These are phyloP conservation scores for Temnothorax unifasciatus DNA, from an alignment of 2,888 invertebrate genomes.

Conservation along the genomic window DNA sequence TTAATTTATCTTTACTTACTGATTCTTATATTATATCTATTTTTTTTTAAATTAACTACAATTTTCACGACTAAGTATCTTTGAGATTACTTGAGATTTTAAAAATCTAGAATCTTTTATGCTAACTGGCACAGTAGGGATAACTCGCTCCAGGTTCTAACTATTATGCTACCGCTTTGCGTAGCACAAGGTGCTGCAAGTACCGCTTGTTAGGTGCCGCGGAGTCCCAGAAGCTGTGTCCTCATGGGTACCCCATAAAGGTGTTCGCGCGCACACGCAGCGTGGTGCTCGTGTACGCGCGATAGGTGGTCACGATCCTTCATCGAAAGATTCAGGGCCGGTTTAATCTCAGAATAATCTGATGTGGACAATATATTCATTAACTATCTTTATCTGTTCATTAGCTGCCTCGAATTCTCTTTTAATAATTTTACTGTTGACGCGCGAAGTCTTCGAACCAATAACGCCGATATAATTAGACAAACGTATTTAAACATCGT, in stretches of 20 bases:
- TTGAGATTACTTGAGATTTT: not conserved
- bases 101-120: not conserved
- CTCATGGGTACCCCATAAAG: constrained; percentile 71
- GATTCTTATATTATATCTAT: not conserved
- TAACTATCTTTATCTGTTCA: not conserved
- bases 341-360: constrained; percentile 2
- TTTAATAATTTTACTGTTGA: not conserved
- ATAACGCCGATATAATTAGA: constrained; percentile 43
- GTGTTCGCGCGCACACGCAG: constrained; percentile 49
- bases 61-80: not conserved
- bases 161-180: constrained; percentile 3
- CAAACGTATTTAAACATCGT: constrained; percentile 30
- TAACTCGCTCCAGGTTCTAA: constrained; percentile 1
- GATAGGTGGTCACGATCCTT: constrained; percentile 27
- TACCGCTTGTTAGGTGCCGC: constrained; percentile 68
- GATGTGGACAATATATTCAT: not conserved
- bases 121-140: not conserved
- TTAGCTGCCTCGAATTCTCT: not conserved
- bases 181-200: constrained; percentile 4
- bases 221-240: constrained; percentile 62
- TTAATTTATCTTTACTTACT: not conserved
- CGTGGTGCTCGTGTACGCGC: constrained; percentile 26
- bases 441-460: not conserved
- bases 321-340: constrained; percentile 56
- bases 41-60: not conserved